phyloP scores from a whole-genome alignment of 2,113 vertebrate genomes.

The Rhodinocichla rosea region DNA sequence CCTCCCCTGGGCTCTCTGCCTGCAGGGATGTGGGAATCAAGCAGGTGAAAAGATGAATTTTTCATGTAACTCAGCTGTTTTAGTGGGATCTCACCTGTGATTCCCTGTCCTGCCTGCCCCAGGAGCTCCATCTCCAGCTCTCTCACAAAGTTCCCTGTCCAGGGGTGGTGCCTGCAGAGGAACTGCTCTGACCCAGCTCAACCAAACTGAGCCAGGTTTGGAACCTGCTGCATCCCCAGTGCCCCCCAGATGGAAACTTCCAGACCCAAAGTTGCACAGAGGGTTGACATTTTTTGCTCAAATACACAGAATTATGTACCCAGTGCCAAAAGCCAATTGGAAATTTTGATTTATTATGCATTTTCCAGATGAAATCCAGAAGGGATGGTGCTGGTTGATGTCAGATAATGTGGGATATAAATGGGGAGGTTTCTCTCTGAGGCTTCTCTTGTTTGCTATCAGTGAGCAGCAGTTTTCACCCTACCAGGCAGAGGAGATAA shows the following conservation, averaged over 20 bases:
- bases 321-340: not conserved
- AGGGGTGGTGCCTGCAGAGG: not conserved
- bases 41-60: not conserved
- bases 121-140: not conserved
- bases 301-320: not conserved
- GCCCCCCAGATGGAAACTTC: not conserved
- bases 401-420: not conserved
- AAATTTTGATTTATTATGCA: not conserved
- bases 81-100: not conserved
- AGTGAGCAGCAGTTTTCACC: not conserved
- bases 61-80: not conserved
- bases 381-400: not conserved
- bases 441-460: not conserved
- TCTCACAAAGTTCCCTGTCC: not conserved
- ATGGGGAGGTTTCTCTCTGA: not conserved
- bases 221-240: not conserved
- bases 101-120: not conserved
- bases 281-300: not conserved
- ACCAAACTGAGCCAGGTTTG: not conserved
- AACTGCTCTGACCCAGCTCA: not conserved
- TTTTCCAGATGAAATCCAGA: not conserved
- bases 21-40: not conserved
- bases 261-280: not conserved
- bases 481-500: not conserved
- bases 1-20: not conserved